These are phyloP conservation scores for Pseudomyrmex concolor DNA, from an alignment of 1,140 invertebrate species.

Conservation along the genomic window DNA sequence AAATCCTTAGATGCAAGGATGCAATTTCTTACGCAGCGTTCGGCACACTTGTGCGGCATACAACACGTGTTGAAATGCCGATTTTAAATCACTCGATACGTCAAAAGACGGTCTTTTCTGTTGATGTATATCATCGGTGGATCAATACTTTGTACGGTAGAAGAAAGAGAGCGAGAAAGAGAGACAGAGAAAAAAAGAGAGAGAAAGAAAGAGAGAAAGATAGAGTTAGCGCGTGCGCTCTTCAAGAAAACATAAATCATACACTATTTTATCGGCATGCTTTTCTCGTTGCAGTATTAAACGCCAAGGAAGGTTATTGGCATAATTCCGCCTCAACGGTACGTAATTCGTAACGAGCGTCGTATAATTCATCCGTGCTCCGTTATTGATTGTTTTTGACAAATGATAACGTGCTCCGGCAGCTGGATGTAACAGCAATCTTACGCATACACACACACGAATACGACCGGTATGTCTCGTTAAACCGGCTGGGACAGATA, in stretches of 20 bases:
- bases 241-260: too few species aligned
- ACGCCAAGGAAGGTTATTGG: conserved; percentile 38
- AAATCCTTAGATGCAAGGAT: too few species aligned
- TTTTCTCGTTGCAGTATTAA: not conserved
- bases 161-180: not conserved
- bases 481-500: conserved; percentile 42
- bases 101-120: too few species aligned
- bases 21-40: too few species aligned
- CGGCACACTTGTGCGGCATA: too few species aligned
- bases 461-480: conserved; percentile 36
- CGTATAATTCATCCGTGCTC: conserved; percentile 44
- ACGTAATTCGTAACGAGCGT: conserved; percentile 33
- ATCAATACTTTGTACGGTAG: not conserved
- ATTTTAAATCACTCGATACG: too few species aligned
- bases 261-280: not conserved
- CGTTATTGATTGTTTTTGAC: conserved; percentile 19
- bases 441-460: not conserved
- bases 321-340: conserved; percentile 25
- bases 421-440: conserved; percentile 1
- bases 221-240: too few species aligned
- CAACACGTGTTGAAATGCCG: too few species aligned
- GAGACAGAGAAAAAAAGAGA: too few species aligned
- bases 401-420: not conserved
- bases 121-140: not conserved
- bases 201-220: too few species aligned